phyloP scores from a whole-genome alignment of 2,888 invertebrate genomes.

The Rhaphigaster nebulosa region DNA sequence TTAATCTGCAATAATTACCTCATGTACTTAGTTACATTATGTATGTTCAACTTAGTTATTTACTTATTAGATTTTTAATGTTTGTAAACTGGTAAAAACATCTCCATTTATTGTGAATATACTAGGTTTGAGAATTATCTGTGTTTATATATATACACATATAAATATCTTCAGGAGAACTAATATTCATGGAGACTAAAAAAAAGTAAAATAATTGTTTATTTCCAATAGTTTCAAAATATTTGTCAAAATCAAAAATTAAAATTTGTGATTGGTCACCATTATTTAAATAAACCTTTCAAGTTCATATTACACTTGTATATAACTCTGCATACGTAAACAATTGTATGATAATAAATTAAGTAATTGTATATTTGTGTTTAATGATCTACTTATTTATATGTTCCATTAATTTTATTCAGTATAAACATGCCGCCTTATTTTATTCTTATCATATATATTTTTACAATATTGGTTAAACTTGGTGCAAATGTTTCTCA shows the following conservation, averaged over 20 bases:
- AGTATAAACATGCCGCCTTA: too few species aligned
- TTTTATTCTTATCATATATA: too few species aligned
- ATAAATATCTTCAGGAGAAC: background rate
- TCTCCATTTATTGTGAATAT: too few species aligned
- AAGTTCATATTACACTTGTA: background rate
- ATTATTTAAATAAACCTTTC: background rate
- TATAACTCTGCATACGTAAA: background rate
- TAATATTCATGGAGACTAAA: background rate
- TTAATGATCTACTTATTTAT: too few species aligned
- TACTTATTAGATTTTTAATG: background rate
- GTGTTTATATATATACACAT: too few species aligned
- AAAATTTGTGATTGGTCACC: background rate
- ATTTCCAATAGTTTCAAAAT: background rate
- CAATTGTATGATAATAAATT: slow-evolving; percentile 1
- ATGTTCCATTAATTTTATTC: too few species aligned
- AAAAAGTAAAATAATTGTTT: background rate
- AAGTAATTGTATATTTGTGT: background rate
- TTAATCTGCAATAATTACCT: background rate
- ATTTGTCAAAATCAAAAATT: background rate
- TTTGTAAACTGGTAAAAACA: too few species aligned
- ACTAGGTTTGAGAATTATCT: too few species aligned
- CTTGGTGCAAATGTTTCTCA: too few species aligned
- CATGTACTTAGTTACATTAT: slow-evolving; percentile 2
- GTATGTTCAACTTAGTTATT: background rate
- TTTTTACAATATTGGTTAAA: too few species aligned